Base-by-base conservation (phyloP, 2,113 vertebrate genomes). In the Tachuris rubrigastra region DNA sequence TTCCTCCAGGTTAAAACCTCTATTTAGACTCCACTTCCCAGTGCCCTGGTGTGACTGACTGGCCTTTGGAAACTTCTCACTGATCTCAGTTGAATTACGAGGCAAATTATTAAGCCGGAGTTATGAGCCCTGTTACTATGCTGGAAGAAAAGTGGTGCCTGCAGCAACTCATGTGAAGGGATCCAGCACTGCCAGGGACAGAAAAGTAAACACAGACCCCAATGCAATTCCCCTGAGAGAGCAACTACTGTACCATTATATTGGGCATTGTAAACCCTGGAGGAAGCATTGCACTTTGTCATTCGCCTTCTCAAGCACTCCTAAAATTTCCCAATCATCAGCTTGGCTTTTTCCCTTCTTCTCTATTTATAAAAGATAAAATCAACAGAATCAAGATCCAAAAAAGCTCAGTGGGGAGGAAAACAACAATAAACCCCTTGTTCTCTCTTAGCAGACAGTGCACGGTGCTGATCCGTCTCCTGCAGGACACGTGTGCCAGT, bases 261-360 rank as follows among this genome's bases (percentile, higher is more conserved):
- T 16, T 4, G 8, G 18, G 24, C 25, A 4, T 0, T 0, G 39
- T 7, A 30, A 49, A 18, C 25, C 2, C 9, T 0, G 1, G 0
- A 37, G 16, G 5, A 7, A 82, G 39, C 39, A 17, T 27, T 14
- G 14, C 62, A 2, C 60, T 60, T 15, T 0, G 52, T 44, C 22
- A 35, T 50, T 59, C 56, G 42, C 41, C 33, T n/a, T 23, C 52
- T 67, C 72, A 11, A 46, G 23, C 5, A 21, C 31, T 60, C 53
- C 24, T 31, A 37, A 44, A 53, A 68, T 58, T 46, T 72, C 52
- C 66, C 67, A 53, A n/a, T 2, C 74, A 53, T 49, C 81, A 85
- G 41, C 53, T 85, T 55, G 5, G 63, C 37, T 69, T 89, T 69
- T 37, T 8, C 31, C 31, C 23, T 69, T 52, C 52, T n/a, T 10